phyloP scores from a whole-genome alignment of 1,140 invertebrate species.

The Macrocentrus cingulum region DNA sequence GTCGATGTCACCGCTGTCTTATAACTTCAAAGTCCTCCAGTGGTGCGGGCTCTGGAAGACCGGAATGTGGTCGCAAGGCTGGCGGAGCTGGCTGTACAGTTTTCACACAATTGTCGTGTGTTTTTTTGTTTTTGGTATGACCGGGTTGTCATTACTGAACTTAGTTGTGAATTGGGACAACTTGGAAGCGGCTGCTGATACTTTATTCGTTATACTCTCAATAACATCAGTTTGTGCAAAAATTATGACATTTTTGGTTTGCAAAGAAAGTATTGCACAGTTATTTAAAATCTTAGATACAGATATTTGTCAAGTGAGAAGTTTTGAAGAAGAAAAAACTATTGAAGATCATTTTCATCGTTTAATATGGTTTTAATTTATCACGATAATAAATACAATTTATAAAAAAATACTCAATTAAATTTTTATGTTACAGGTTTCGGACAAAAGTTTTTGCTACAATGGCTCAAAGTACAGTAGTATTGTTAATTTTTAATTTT shows the following conservation, averaged over 20 bases:
- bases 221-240: conserved; percentile 1
- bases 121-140: neutral
- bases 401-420: neutral
- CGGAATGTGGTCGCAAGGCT: neutral
- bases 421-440: neutral
- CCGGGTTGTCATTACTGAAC: neutral
- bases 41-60: conserved; percentile 1
- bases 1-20: neutral
- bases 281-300: neutral
- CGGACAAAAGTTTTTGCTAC: neutral
- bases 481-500: neutral
- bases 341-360: neutral
- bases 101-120: neutral
- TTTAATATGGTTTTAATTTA: neutral
- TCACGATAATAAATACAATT: neutral
- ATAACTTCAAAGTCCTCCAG: neutral
- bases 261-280: neutral
- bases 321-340: neutral
- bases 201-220: neutral
- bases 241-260: neutral
- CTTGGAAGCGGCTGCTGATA: neutral
- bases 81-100: conserved; percentile 1
- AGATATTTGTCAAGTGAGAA: neutral
- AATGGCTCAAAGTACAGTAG: neutral
- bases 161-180: neutral